Base-by-base conservation (phyloP, 2,113 vertebrate species). In the Illadopsis cleaveri region DNA sequence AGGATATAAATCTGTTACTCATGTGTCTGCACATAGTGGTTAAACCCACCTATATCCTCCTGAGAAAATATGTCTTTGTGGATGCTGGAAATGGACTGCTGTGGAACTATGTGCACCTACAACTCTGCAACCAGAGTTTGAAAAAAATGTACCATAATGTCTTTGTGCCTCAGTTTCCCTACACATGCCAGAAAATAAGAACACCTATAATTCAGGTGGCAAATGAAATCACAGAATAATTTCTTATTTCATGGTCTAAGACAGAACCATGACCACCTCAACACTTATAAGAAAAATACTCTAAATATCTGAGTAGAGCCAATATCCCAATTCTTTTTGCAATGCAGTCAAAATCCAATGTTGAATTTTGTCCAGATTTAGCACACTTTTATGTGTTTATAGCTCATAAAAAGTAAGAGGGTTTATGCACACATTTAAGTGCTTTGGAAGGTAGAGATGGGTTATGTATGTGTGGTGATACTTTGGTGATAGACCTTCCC, bases 311-410 rank as follows among this genome's bases (percentile, higher is more conserved):
- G 28, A 73, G 88, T 42, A 90, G 68, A n/a, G 19, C 31, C 2
- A 38, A 37, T n/a, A 78, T 40, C 24, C 16, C 30, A 47, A 11
- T 50, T 64, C 15, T 69, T 80, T 80, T 57, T 35, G 15, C 62
- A 66, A 54, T 19, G 56, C 47, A 78, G 22, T 38, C 56, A 81
- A 94, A 93, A 85, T 68, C 38, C 47, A 62, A 0, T 14, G 15
- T 50, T 96, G 68, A 89, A 53, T 89, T 89, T 62, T 83, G 33
- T 82, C 93, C 82, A 81, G 76, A 71, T 53, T 83, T 94, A 88
- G 57, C 56, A 68, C 61, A 69, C 30, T 62, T 92, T 60, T 89
- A 65, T 62, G 45, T 50, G 47, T 31, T 73, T 86, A 33, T 37
- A 50, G 35, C 42, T 90, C 65, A 71, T 91, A 82, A 91, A 91